These are phyloP conservation scores for Troides oblongomaculatus DNA, from an alignment of 2,888 invertebrate species.

Conservation along the genomic window DNA sequence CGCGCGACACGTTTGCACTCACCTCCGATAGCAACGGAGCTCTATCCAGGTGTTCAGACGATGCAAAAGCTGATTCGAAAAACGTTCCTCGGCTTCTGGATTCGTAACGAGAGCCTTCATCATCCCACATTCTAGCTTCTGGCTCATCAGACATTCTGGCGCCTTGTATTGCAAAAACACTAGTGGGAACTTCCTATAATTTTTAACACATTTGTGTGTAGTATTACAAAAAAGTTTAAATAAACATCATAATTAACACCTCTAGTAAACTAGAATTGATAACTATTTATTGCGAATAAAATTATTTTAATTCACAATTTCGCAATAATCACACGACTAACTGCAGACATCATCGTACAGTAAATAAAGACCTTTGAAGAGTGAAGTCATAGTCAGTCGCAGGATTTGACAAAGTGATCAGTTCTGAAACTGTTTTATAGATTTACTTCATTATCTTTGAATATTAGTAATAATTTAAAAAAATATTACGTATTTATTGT, in stretches of 20 bases:
- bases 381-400: conserved; percentile 6
- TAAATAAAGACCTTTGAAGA: conserved; percentile 22
- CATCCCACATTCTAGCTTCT: conserved; percentile 76
- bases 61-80: conserved; percentile 70
- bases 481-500: neutral
- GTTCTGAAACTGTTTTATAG: conserved; percentile 13
- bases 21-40: conserved; percentile 73
- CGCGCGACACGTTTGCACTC: conserved; percentile 31
- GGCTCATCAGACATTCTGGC: conserved; percentile 78
- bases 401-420: conserved; percentile 12
- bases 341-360: conserved; percentile 19
- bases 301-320: conserved; percentile 31
- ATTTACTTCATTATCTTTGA: neutral
- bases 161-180: conserved; percentile 43
- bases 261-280: neutral
- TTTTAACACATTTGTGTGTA: conserved; percentile 20
- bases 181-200: neutral
- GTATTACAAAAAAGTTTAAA: neutral
- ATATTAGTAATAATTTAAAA: neutral
- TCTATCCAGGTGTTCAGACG: conserved; percentile 69
- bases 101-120: conserved; percentile 65
- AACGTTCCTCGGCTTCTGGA: conserved; percentile 59
- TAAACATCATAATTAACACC: conserved; percentile 24
- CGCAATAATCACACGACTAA: conserved; percentile 18
- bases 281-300: conserved; percentile 14